Evolutionary conservation across 2,113 vertebrate genomes (phyloP).

Genomic region (Prunella fulvescens): DNA sequence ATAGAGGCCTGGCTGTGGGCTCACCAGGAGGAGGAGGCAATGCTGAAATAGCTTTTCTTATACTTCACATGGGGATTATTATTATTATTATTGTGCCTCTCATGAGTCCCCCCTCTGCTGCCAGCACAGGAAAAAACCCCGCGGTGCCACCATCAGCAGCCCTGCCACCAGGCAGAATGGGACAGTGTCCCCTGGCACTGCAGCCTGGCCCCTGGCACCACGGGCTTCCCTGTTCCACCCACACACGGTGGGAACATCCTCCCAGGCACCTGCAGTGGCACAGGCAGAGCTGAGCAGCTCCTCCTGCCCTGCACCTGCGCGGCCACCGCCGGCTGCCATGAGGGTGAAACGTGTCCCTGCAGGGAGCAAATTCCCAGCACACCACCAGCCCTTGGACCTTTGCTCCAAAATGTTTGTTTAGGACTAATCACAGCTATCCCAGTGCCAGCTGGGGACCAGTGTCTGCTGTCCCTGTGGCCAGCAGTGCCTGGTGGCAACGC

Average conservation of each 20-base stretch:
- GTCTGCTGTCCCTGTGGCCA: neutral
- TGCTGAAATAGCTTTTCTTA: slow-evolving; percentile 56
- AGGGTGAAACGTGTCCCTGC: neutral
- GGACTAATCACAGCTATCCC: neutral
- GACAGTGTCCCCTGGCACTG: neutral
- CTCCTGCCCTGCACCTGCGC: neutral
- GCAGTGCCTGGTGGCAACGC: rapidly evolving
- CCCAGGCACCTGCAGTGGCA: neutral
- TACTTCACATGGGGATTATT: slow-evolving; percentile 5
- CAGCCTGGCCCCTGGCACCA: neutral
- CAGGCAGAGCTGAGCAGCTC: neutral
- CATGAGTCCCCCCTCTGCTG: neutral
- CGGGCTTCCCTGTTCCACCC: neutral
- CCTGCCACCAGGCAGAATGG: neutral
- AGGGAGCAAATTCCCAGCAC: neutral
- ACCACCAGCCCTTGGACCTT: neutral
- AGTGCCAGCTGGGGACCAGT: neutral
- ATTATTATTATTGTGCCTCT: neutral
- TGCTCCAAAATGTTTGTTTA: neutral
- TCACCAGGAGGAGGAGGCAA: slow-evolving; percentile 22
- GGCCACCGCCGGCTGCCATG: neutral
- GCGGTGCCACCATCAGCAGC: neutral
- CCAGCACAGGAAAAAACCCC: neutral
- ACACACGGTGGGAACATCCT: neutral
- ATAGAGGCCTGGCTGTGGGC: slow-evolving; percentile 1